These are phyloP conservation scores for Cantharis lateralis DNA, from an alignment of 2,888 invertebrate species.

Conservation along the genomic window DNA sequence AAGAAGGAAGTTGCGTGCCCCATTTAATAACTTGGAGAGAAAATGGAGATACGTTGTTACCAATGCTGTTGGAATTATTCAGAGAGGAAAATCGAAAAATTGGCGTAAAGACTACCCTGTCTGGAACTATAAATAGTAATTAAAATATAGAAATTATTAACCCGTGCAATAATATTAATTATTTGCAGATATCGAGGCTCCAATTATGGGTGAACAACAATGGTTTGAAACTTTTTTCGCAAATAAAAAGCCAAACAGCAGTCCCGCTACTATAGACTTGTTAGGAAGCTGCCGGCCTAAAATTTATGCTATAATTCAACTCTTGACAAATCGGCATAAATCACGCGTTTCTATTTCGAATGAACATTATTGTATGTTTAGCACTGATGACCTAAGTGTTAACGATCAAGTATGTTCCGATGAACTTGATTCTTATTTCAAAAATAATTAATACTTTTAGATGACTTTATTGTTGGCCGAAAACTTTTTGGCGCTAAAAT, in stretches of 20 bases:
- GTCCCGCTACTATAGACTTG: slow-evolving; percentile 52
- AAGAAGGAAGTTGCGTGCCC: slow-evolving; percentile 48
- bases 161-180: background rate
- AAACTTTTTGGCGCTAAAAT: slow-evolving; percentile 55
- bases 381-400: slow-evolving; percentile 40
- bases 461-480: slow-evolving; percentile 54
- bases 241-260: slow-evolving; percentile 41
- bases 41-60: slow-evolving; percentile 46
- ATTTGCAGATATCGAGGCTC: slow-evolving; percentile 39
- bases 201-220: slow-evolving; percentile 54
- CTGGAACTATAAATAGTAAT: slow-evolving; percentile 49
- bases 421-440: too few species aligned
- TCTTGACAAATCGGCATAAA: slow-evolving; percentile 47
- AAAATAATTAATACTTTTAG: slow-evolving; percentile 39
- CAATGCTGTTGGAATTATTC: slow-evolving; percentile 54
- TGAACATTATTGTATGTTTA: slow-evolving; percentile 52
- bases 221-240: slow-evolving; percentile 46
- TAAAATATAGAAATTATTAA: slow-evolving; percentile 18
- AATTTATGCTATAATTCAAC: slow-evolving; percentile 55
- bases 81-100: slow-evolving; percentile 52
- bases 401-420: slow-evolving; percentile 49
- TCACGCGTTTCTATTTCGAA: slow-evolving; percentile 47
- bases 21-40: slow-evolving; percentile 57
- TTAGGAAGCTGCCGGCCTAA: slow-evolving; percentile 56
- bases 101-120: slow-evolving; percentile 43